These are phyloP conservation scores for Champsocephalus esox DNA, from an alignment of 2,797 vertebrate species.

Conservation along the genomic window DNA sequence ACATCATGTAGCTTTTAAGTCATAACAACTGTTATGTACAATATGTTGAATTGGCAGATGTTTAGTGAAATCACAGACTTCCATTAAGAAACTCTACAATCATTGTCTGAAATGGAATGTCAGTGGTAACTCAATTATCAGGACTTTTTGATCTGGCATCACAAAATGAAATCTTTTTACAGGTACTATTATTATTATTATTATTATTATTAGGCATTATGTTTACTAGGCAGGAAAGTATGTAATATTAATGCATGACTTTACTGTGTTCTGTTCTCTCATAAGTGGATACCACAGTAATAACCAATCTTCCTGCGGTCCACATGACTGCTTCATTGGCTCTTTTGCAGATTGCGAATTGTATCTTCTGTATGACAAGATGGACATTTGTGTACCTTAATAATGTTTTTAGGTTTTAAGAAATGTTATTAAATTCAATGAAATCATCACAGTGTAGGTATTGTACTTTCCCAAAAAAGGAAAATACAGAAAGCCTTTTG, in stretches of 20 bases:
- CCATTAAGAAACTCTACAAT: constrained; percentile 24
- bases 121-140: background rate
- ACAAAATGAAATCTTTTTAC: background rate
- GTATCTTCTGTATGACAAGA: background rate
- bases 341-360: background rate
- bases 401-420: background rate
- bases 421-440: background rate
- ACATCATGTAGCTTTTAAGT: constrained; percentile 27
- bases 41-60: constrained; percentile 17
- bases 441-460: background rate
- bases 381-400: background rate
- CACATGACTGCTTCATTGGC: background rate
- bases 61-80: constrained; percentile 16
- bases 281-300: too few relatives aligned
- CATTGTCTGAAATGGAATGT: constrained; percentile 7
- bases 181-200: too few relatives aligned
- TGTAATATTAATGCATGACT: background rate
- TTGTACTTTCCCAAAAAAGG: background rate
- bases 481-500: background rate
- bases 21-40: constrained; percentile 21
- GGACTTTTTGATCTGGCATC: constrained; percentile 27
- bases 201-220: background rate
- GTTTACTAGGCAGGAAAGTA: background rate
- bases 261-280: too few relatives aligned
- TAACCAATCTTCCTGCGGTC: too few relatives aligned